Base-by-base conservation (phyloP, 2,113 vertebrate species). In the Motacilla tschutschensis region DNA sequence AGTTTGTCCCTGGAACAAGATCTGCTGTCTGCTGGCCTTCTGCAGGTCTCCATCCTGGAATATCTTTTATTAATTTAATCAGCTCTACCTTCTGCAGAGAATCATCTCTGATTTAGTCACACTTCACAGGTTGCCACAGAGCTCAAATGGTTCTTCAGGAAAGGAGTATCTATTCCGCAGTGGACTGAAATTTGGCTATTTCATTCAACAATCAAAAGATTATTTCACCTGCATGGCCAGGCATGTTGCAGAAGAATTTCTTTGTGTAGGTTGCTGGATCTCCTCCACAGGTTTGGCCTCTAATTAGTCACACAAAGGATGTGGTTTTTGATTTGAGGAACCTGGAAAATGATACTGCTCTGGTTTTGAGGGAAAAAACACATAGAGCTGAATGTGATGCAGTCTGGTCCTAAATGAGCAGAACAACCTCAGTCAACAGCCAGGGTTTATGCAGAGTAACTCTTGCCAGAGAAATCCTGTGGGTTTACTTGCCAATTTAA, bases 391-490 rank as follows among this genome's bases (percentile, higher is more conserved):
- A 21, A 70, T 3, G 55, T 26, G 29, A 19, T 51, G 35, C 31
- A 2, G 67, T 76, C 69, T 29, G 57, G 46, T 54, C 41, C 75
- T 79, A 26, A 72, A 69, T 12, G 38, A 92, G 54, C 38, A 20
- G 57, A 66, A 36, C 35, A 77, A 77, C 65, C 87, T 47, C n/a
- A 75, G 51, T 17, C 65, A 83, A 18, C 47, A 85, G 46, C 29
- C 38, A n/a, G 48, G 19, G 54, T 57, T 82, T 17, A 18, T 3
- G 0, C 2, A 17, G n/a, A 44, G 64, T 8, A 48, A 28, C 40
- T 87, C 50, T 21, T 88, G 64, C 83, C 83, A 91, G 78, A 84
- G 19, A 72, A 88, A 87, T 73, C 31, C 44, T 38, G 8, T 76
- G 72, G 71, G 86, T 91, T 85, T 54, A 5, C 57, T 74, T 74